Evolutionary conservation across 2,888 invertebrate species (phyloP).

Genomic region (Coenonympha arcania): DNA sequence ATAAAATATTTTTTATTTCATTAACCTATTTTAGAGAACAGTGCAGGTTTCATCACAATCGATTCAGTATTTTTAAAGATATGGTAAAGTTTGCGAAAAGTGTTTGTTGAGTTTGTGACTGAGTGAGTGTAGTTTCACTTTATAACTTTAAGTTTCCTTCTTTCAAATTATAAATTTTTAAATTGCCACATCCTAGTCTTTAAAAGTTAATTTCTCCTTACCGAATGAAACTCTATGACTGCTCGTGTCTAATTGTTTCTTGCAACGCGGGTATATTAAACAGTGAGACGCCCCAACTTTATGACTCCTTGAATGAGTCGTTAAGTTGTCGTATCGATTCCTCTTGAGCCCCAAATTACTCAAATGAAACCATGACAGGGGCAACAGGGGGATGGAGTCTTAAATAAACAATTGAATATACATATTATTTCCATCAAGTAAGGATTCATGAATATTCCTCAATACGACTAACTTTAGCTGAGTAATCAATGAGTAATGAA

Average conservation of each 20-base stretch:
- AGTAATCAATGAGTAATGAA: background rate
- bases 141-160: background rate
- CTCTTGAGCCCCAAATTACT: constrained; percentile 53
- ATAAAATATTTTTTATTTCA: background rate
- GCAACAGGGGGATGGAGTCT: constrained; percentile 15
- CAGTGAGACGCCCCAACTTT: constrained; percentile 67
- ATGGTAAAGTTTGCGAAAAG: too few species aligned
- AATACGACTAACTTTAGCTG: too few species aligned
- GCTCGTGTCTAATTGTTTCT: constrained; percentile 73
- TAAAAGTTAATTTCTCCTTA: constrained; percentile 29
- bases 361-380: constrained; percentile 41
- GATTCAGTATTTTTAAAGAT: too few species aligned
- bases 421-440: background rate
- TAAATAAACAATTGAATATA: constrained; percentile 5
- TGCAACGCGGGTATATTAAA: constrained; percentile 71
- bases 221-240: constrained; percentile 50
- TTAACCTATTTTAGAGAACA: too few species aligned
- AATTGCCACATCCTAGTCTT: constrained; percentile 44
- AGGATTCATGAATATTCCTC: background rate
- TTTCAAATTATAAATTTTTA: background rate
- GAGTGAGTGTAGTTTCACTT: background rate
- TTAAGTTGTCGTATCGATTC: constrained; percentile 71
- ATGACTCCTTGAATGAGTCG: constrained; percentile 70
- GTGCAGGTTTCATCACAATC: too few species aligned
- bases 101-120: background rate